Evolutionary conservation across 2,113 vertebrate genomes (phyloP).

Genomic region (Pollachius pollachius): DNA sequence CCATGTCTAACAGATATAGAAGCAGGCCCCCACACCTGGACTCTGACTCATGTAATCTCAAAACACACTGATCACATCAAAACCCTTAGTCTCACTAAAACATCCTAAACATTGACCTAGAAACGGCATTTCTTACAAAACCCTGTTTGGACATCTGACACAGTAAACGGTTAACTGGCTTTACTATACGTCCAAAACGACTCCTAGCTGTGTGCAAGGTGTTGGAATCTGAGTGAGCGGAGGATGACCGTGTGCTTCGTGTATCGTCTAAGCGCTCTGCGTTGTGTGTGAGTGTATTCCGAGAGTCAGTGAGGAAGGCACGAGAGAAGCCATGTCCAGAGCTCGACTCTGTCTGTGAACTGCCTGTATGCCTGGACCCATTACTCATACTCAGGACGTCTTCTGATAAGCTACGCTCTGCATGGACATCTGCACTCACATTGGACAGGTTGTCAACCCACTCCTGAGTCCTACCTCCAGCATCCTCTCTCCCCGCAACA

Average conservation of each 20-base stretch:
- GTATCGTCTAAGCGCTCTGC: not conserved
- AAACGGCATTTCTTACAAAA: not conserved
- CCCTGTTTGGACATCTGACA: slow-evolving; percentile 1
- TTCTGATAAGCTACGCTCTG: not conserved
- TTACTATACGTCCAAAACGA: slow-evolving; percentile 11
- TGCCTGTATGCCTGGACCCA: not conserved
- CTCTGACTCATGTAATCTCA: not conserved
- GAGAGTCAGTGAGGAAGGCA: not conserved
- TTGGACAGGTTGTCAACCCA: not conserved
- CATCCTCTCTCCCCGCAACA: not conserved
- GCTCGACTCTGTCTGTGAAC: not conserved
- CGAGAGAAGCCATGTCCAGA: not conserved
- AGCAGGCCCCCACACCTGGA: not conserved
- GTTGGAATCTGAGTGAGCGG: not conserved
- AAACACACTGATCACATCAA: not conserved
- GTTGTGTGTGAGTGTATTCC: not conserved
- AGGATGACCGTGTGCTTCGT: not conserved
- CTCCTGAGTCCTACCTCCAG: slow-evolving; percentile 5
- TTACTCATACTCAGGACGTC: not conserved
- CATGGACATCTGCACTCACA: not conserved
- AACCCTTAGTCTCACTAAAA: not conserved
- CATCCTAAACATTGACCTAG: slow-evolving; percentile 10
- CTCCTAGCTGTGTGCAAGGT: not conserved
- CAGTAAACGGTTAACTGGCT: slow-evolving; percentile 16
- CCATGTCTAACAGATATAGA: not conserved